Percentiles rank a stretch among this genome's conserved stretches.
Evolutionary conservation across 2,888 invertebrate species (phyloP).

Genomic region (Slavum lentiscoides): DNA sequence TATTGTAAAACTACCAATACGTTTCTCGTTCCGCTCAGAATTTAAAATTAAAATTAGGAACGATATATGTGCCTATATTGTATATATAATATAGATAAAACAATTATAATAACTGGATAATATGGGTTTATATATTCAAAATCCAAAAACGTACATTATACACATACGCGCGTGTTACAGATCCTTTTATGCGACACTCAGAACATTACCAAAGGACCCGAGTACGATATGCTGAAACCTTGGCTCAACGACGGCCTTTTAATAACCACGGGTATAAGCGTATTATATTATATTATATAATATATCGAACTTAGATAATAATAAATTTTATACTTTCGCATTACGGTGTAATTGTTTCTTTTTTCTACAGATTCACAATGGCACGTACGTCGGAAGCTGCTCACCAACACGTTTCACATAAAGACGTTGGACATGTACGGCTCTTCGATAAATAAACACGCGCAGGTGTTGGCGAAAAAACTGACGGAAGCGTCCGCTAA

Average conservation of each 20-base stretch:
- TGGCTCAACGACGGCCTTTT: slow-evolving; percentile 40
- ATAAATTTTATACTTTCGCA: no score
- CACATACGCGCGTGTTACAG: background rate
- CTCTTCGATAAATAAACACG: slow-evolving; percentile 65
- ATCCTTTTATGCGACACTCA: background rate
- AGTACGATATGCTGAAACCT: slow-evolving; percentile 33
- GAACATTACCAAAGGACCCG: slow-evolving; percentile 29
- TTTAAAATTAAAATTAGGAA: no score
- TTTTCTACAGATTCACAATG: slow-evolving; percentile 62
- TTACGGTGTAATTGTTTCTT: background rate
- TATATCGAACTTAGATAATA: no score
- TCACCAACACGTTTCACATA: slow-evolving; percentile 73
- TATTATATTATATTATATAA: no score
- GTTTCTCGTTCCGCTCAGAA: no score
- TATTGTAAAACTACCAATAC: no score
- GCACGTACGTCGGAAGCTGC: slow-evolving; percentile 67
- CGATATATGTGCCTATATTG: no score
- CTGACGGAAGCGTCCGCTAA: background rate
- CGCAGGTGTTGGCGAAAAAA: slow-evolving; percentile 41
- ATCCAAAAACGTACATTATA: no score
- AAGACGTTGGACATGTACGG: slow-evolving; percentile 71
- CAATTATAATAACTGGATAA: no score
- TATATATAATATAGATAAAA: no score
- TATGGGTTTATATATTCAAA: no score
- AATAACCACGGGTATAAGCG: slow-evolving; percentile 8